phyloP scores from a whole-genome alignment of 2,888 invertebrate genomes.

The Dione juno region DNA sequence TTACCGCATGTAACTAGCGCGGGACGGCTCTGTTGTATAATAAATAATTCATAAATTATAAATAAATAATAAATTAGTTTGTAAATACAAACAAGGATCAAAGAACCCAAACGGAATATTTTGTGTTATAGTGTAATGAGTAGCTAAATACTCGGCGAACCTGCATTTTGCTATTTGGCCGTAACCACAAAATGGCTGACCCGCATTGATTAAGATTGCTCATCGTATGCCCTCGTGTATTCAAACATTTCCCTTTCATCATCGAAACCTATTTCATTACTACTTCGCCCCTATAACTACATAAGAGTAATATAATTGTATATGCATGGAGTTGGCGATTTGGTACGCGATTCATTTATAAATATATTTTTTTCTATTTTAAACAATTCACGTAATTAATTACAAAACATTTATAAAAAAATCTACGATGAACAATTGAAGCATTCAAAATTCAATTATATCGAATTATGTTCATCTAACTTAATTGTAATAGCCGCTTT shows the following conservation, averaged over 20 bases:
- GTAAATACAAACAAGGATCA: no score
- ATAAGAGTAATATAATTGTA: no score
- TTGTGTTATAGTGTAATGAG: slow-evolving; percentile 21
- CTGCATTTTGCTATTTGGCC: slow-evolving; percentile 40
- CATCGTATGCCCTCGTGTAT: slow-evolving; percentile 26
- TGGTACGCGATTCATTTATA: no score
- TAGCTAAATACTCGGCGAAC: slow-evolving; percentile 31
- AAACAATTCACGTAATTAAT: no score
- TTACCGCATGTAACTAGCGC: neutral
- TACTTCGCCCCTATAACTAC: no score
- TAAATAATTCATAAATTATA: neutral
- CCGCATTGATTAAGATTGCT: slow-evolving; percentile 44
- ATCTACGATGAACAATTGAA: no score
- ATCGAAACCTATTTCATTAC: slow-evolving; percentile 7
- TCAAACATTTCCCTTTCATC: slow-evolving; percentile 32
- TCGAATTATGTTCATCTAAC: slow-evolving; percentile 29
- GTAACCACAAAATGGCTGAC: slow-evolving; percentile 42
- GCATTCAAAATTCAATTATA: slow-evolving; percentile 15
- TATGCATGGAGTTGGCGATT: no score
- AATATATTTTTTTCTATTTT: no score
- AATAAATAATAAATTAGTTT: no score
- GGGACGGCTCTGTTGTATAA: neutral
- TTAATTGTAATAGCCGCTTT: slow-evolving; percentile 35
- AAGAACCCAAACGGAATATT: slow-evolving; percentile 6
- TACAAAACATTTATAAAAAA: no score